Evolutionary conservation across 2,797 vertebrate species (phyloP), one percentile per base, ranked within the genome.

Genomic region (Halcyon chelicuti): DNA sequence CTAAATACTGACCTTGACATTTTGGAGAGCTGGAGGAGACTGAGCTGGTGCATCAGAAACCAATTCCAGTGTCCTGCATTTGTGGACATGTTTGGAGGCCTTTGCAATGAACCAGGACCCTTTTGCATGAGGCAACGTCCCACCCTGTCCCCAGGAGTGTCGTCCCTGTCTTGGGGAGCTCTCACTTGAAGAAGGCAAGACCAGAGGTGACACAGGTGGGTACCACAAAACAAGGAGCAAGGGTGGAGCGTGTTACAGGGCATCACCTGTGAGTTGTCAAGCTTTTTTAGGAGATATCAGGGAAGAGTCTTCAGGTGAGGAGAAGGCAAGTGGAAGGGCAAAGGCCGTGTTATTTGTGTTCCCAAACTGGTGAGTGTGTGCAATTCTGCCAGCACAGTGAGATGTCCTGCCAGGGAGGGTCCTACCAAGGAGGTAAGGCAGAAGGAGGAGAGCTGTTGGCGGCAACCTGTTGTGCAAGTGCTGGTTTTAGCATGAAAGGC

Each of bases 61-160:
- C 3, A 2, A 71, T 35, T 31, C 28, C 14, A 1, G 0, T 28
- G 31, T 62, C 54, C 37, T 58, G 51, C 3, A 0, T 90, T 61
- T 58, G 23, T 25, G 57, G 46, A 4, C 1, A 1, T 23, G 19
- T 46, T 52, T 58, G 65, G 39, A 55, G 57, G 39, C 52, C 31
- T 55, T 29, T 25, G 70, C 39, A 10, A 10, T 6, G 29, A 29
- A 13, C 5, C 7, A 1, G 29, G 20, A 31, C 29, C 2, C 23
- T 61, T 70, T 35, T 9, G 16, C 19, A 31, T 0, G 0, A 71
- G 52, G 58, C 49, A 31, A 10, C 0, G 0, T 14, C 39, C 47
- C 71, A 39, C 70, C 1, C 0, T n/a, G 40, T n/a, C 9, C 1
- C 1, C 54, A 10, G 2, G 25, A 49, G 29, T 4, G 14, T 29